A percentile compares a stretch with the other conserved stretches of the same genome.
Conservation (phyloP, 1,140 invertebrate species). For the Sycobia sp. region DNA sequence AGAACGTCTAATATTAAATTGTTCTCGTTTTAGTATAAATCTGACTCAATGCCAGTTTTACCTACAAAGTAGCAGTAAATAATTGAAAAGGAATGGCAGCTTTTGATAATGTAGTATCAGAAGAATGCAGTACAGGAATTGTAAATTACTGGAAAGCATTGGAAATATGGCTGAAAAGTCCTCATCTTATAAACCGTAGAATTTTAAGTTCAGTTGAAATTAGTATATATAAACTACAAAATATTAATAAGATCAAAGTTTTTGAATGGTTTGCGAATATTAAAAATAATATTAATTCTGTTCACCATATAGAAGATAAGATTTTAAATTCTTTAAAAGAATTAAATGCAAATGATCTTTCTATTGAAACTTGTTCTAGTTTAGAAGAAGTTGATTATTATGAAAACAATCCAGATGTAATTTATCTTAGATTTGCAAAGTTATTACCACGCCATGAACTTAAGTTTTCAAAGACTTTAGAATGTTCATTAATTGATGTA, state of each 20-base stretch:
- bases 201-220: conserved; percentile 49
- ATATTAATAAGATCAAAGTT: conserved; percentile 32
- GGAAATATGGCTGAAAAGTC: conserved; percentile 51
- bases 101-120: conserved; percentile 36
- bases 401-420: conserved; percentile 7
- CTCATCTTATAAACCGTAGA: conserved; percentile 57
- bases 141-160: conserved; percentile 53
- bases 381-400: conserved; percentile 16
- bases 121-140: conserved; percentile 25
- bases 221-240: conserved; percentile 35
- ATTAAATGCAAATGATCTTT: conserved; percentile 12
- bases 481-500: conserved; percentile 47
- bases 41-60: conserved; percentile 31
- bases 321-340: conserved; percentile 24
- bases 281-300: conserved; percentile 25
- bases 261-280: conserved; percentile 32
- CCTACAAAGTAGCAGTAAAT: conserved; percentile 21
- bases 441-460: conserved; percentile 50
- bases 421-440: conserved; percentile 20
- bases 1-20: conserved; percentile 1
- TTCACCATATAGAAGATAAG: conserved; percentile 6
- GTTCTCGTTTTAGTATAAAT: conserved; percentile 42
- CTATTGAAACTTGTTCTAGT: not conserved
- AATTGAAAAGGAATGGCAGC: conserved; percentile 33
- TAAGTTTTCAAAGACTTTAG: conserved; percentile 50